A percentile compares a stretch with the other conserved stretches of the same genome.
These are phyloP conservation scores for Agrochola macilenta DNA, from an alignment of 2,888 invertebrate species.

Conservation along the genomic window DNA sequence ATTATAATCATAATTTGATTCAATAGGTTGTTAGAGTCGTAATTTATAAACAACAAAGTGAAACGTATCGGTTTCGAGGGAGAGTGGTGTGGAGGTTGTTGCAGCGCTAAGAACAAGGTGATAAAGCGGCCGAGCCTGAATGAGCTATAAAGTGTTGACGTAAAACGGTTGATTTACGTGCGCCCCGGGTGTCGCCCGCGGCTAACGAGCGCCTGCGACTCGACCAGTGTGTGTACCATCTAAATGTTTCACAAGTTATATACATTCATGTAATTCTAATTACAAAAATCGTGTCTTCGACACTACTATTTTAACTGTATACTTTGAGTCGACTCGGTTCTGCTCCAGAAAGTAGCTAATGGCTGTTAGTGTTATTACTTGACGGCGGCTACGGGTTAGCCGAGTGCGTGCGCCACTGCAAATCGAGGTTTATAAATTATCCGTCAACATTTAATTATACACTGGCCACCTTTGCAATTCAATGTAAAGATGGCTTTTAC, in stretches of 20 bases:
- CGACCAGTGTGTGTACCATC: slow-evolving; percentile 55
- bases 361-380: slow-evolving; percentile 57
- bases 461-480: slow-evolving; percentile 69
- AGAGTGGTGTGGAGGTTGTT: slow-evolving; percentile 66
- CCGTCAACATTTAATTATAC: slow-evolving; percentile 78
- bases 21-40: slow-evolving; percentile 62
- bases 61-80: slow-evolving; percentile 55
- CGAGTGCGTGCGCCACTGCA: slow-evolving; percentile 67
- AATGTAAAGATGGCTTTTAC: slow-evolving; percentile 71
- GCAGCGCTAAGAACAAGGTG: slow-evolving; percentile 73
- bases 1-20: slow-evolving; percentile 64
- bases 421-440: slow-evolving; percentile 77
- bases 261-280: slow-evolving; percentile 52
- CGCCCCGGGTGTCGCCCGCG: slow-evolving; percentile 71
- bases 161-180: slow-evolving; percentile 77
- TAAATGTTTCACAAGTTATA: slow-evolving; percentile 54
- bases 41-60: slow-evolving; percentile 60
- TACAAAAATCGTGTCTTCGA: slow-evolving; percentile 55
- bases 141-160: slow-evolving; percentile 81
- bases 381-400: slow-evolving; percentile 49
- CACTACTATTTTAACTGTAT: slow-evolving; percentile 56
- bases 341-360: slow-evolving; percentile 71
- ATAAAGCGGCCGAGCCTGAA: slow-evolving; percentile 76
- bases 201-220: slow-evolving; percentile 69
- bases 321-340: slow-evolving; percentile 63